phyloP scores from a whole-genome alignment of 2,113 vertebrate species.

The Guaruba guarouba region DNA sequence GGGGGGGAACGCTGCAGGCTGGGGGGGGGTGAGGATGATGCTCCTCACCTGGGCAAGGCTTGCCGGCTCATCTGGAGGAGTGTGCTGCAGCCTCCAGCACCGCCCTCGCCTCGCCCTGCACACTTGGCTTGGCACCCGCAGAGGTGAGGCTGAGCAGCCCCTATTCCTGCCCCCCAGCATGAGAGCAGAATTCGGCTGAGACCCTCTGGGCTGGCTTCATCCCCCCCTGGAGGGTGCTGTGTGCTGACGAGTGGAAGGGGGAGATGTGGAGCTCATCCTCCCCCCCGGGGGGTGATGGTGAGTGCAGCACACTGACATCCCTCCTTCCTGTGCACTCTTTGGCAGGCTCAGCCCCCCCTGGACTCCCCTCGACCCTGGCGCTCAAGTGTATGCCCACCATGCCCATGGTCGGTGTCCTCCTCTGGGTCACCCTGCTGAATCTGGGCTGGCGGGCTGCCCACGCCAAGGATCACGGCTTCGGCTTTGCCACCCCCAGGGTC shows the following conservation, averaged over 20 bases:
- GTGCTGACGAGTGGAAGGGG: not conserved
- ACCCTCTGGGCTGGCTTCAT: not conserved
- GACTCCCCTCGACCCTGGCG: not conserved
- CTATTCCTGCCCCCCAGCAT: not conserved
- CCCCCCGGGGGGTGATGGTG: rapidly evolving
- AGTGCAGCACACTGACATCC: not conserved
- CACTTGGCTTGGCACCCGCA: not conserved
- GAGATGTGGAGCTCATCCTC: not conserved
- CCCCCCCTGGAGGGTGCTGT: rapidly evolving
- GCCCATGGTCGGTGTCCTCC: slow-evolving; percentile 68
- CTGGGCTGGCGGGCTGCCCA: slow-evolving; percentile 74
- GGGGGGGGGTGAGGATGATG: not conserved
- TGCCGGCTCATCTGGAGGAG: not conserved
- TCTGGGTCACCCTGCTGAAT: slow-evolving; percentile 75
- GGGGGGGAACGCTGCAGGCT: not conserved
- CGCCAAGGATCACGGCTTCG: slow-evolving; percentile 65
- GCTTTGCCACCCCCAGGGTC: slow-evolving; percentile 64
- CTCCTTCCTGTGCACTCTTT: not conserved
- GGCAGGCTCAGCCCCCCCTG: slow-evolving; percentile 36
- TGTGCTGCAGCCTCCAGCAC: not conserved
- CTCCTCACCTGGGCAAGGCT: slow-evolving; percentile 23
- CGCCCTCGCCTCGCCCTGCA: rapidly evolving
- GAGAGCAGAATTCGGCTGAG: not conserved
- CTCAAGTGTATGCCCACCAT: slow-evolving; percentile 63
- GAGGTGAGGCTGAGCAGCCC: not conserved